Conservation (phyloP, 1,140 invertebrate species). For the Drosophila neocordata region DNA sequence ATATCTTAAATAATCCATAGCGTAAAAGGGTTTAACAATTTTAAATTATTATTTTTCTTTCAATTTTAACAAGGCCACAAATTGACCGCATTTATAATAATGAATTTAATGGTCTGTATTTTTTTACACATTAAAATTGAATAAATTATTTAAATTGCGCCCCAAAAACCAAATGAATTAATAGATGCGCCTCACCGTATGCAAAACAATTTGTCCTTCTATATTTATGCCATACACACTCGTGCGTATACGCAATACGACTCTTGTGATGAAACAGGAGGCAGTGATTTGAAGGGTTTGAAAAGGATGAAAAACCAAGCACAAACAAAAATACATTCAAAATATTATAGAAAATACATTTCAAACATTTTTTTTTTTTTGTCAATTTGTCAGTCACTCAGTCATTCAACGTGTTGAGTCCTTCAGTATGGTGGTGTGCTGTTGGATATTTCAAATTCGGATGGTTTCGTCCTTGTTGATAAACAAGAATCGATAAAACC, state of each 20-base stretch:
- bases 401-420: constrained; percentile 24
- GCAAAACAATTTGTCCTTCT: constrained; percentile 12
- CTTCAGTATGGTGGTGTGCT: constrained; percentile 42
- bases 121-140: not conserved
- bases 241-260: constrained; percentile 42
- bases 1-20: no score
- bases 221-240: constrained; percentile 26
- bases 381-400: constrained; percentile 53
- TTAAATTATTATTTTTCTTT: not conserved
- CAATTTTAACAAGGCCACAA: not conserved
- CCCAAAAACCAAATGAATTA: not conserved
- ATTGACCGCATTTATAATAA: not conserved
- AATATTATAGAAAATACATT: constrained; percentile 7
- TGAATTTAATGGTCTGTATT: not conserved
- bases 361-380: constrained; percentile 45
- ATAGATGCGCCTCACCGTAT: constrained; percentile 11
- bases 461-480: constrained; percentile 36
- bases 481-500: constrained; percentile 63
- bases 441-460: constrained; percentile 24
- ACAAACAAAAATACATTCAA: constrained; percentile 40
- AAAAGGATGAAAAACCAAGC: constrained; percentile 12
- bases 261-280: not conserved
- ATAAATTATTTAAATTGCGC: constrained; percentile 7
- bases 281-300: not conserved
- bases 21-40: not conserved